These are phyloP conservation scores for Hexactinellida sp. DNA, from an alignment of 37 sponge, comb jelly and placozoan genomes.

Conservation along the genomic window DNA sequence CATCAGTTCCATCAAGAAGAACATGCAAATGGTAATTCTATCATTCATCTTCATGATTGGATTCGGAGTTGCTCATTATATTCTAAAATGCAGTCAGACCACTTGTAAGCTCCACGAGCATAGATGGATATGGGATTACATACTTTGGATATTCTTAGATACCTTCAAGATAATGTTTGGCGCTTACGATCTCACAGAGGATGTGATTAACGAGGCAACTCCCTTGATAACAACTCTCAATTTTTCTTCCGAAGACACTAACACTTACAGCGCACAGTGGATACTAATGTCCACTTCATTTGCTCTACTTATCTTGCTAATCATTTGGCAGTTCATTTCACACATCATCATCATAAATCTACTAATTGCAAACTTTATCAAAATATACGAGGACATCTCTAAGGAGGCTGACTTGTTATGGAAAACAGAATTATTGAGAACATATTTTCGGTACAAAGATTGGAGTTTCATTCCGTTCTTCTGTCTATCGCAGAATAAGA, in stretches of 20 bases:
- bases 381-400: conserved; percentile 5
- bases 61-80: conserved; percentile 1
- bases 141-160: not conserved
- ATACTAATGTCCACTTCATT: not conserved
- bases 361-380: not conserved
- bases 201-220: not conserved
- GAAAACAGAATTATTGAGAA: not conserved
- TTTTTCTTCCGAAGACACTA: not conserved
- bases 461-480: conserved; percentile 13
- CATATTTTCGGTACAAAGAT: conserved; percentile 13
- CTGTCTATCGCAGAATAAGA: not conserved
- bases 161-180: not conserved
- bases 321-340: conserved; percentile 8
- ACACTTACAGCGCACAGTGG: not conserved
- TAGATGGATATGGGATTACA: not conserved
- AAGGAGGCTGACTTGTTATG: not conserved
- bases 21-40: not conserved
- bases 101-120: not conserved
- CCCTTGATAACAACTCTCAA: not conserved
- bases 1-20: conserved; percentile 7
- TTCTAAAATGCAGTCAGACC: conserved; percentile 7
- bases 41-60: not conserved
- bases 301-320: not conserved
- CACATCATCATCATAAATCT: not conserved
- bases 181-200: not conserved